A percentile compares a stretch with the other conserved stretches of the same genome.
These are phyloP conservation scores for Rhinophrynus dorsalis DNA, from an alignment of 2,797 vertebrate species.

Conservation along the genomic window DNA sequence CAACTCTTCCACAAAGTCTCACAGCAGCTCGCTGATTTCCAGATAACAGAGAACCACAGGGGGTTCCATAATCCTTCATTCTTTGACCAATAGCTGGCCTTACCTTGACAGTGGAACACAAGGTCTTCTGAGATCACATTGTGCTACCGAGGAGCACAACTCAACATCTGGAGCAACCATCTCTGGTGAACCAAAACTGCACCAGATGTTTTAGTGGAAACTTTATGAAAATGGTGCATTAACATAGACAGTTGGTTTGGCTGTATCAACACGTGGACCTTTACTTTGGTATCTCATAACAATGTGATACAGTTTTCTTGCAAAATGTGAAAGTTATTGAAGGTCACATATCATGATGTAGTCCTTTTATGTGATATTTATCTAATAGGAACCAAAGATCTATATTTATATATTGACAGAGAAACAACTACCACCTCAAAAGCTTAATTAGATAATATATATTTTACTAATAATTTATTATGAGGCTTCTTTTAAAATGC, in stretches of 20 bases:
- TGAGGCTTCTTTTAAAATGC: background rate
- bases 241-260: background rate
- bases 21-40: constrained; percentile 44
- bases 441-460: too few relatives aligned
- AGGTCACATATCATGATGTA: background rate
- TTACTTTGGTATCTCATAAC: background rate
- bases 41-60: constrained; percentile 36
- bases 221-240: background rate
- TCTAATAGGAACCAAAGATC: background rate
- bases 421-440: background rate
- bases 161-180: background rate
- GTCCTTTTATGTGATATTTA: background rate
- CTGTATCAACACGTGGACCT: background rate
- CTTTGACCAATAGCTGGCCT: background rate
- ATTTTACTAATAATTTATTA: background rate
- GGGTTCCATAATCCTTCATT: background rate
- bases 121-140: background rate
- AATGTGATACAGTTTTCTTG: background rate
- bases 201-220: background rate
- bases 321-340: background rate
- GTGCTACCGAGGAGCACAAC: background rate
- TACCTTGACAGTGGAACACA: background rate
- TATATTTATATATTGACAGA: background rate
- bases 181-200: background rate
- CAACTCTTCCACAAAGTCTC: constrained; percentile 49